Percentiles rank a stretch among this genome's conserved stretches.
These are phyloP conservation scores for Solenopsis fugax DNA, from an alignment of 1,140 invertebrate genomes.

Conservation along the genomic window DNA sequence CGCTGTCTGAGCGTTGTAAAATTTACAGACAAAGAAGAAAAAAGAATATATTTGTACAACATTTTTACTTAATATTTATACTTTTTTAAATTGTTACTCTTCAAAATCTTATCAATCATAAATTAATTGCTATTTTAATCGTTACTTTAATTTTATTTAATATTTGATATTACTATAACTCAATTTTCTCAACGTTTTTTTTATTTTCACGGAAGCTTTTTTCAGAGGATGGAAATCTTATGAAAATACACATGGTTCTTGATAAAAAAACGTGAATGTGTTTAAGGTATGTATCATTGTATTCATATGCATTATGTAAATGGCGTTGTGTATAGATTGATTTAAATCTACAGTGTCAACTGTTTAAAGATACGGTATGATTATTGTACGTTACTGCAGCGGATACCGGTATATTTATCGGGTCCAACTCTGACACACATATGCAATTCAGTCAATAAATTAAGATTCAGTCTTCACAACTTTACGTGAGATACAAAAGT, in stretches of 20 bases:
- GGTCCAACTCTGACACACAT: slow-evolving; percentile 72
- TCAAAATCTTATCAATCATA: neutral
- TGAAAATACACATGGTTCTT: slow-evolving; percentile 3
- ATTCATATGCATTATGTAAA: neutral
- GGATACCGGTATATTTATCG: slow-evolving; percentile 60
- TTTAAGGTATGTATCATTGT: too few species aligned
- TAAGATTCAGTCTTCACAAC: slow-evolving; percentile 14
- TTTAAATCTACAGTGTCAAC: slow-evolving; percentile 70
- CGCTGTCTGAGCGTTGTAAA: neutral
- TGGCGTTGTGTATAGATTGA: slow-evolving; percentile 67
- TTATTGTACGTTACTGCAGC: slow-evolving; percentile 22
- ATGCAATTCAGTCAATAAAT: slow-evolving; percentile 30
- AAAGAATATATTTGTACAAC: neutral
- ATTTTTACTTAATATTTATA: neutral
- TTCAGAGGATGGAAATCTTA: neutral
- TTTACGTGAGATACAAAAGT: neutral
- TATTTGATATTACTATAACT: neutral
- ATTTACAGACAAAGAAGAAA: neutral
- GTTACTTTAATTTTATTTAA: neutral
- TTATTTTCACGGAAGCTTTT: neutral
- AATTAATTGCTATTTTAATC: neutral
- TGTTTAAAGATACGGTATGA: slow-evolving; percentile 69
- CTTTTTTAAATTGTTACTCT: neutral
- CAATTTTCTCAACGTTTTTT: neutral
- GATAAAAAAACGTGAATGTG: too few species aligned